A percentile compares a stretch with the other conserved stretches of the same genome.
Conservation (phyloP, 1,140 invertebrate species). For the Platyscapa corneri region DNA sequence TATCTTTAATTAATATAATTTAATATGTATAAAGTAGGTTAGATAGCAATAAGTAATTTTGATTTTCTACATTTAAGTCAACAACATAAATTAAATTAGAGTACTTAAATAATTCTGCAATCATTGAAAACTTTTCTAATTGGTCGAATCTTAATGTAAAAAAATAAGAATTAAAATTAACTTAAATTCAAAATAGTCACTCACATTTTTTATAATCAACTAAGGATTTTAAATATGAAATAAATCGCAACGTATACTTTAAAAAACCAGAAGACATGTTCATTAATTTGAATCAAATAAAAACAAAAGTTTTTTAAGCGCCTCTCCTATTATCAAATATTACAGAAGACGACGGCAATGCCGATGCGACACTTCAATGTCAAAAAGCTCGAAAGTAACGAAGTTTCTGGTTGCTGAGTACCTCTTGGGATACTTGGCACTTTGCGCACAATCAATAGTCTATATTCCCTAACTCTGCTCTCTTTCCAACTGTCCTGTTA, state of each 20-base stretch:
- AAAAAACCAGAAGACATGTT: not conserved
- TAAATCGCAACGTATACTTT: no score
- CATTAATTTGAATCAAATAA: not conserved
- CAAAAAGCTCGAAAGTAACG: not conserved
- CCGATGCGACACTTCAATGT: not conserved
- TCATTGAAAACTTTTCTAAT: not conserved
- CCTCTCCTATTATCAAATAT: not conserved
- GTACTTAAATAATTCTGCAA: not conserved
- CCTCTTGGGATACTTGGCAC: no score
- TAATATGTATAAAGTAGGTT: not conserved
- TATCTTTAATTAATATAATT: no score
- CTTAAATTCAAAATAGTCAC: no score
- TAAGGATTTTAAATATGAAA: no score
- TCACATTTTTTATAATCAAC: no score
- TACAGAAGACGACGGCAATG: not conserved
- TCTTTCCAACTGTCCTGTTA: not conserved
- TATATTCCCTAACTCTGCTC: not conserved
- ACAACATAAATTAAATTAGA: not conserved
- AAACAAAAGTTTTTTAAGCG: not conserved
- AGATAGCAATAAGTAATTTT: not conserved
- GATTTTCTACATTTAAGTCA: not conserved
- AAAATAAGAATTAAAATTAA: not conserved
- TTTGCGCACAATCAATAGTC: not conserved
- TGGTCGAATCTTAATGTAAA: not conserved
- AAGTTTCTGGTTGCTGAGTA: not conserved